Conservation (phyloP, 2,888 invertebrate species). For the Leucania comma region DNA sequence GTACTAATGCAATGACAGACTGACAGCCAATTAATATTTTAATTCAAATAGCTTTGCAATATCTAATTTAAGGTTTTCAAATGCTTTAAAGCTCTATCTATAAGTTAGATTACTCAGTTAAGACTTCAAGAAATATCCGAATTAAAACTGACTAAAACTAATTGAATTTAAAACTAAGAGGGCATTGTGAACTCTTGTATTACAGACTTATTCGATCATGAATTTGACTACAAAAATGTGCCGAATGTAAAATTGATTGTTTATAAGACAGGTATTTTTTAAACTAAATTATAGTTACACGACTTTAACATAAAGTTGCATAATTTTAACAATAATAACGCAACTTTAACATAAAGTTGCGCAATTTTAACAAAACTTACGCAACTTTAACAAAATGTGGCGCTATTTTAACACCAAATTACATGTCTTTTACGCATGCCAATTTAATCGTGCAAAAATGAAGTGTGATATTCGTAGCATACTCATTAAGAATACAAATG, state of each 20-base stretch:
- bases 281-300: not conserved
- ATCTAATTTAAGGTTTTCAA: conserved; percentile 26
- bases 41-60: conserved; percentile 51
- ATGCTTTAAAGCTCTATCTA: conserved; percentile 53
- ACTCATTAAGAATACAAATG: conserved; percentile 61
- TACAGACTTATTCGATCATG: not conserved
- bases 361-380: not conserved
- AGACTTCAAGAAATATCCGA: conserved; percentile 19
- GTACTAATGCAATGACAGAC: conserved; percentile 28
- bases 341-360: not conserved
- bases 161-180: not conserved
- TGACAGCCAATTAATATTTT: conserved; percentile 23
- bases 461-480: conserved; percentile 52
- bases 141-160: conserved; percentile 11
- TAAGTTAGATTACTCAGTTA: conserved; percentile 38
- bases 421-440: conserved; percentile 16
- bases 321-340: not conserved
- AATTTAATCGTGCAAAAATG: conserved; percentile 3
- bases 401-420: not conserved
- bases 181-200: conserved; percentile 6
- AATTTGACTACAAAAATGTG: conserved; percentile 32
- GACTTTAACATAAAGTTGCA: not conserved
- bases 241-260: conserved; percentile 17
- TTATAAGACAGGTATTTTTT: conserved; percentile 12
- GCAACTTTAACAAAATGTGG: not conserved